Conservation (phyloP, 2,888 invertebrate species). For the Eumerus sabulonum region DNA sequence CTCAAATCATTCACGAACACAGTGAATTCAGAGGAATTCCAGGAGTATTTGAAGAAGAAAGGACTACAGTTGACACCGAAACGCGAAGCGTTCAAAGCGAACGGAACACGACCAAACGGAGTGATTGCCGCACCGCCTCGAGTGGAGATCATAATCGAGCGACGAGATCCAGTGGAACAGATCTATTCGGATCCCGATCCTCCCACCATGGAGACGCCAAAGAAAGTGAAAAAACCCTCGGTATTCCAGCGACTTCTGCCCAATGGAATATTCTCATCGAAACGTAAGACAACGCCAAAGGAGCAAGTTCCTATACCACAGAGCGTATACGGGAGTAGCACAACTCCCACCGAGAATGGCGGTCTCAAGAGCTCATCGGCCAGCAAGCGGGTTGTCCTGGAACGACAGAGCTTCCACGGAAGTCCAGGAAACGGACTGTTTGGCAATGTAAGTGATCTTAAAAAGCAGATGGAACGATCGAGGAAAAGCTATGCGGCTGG, state of each 20-base stretch:
- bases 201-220: slow-evolving; percentile 69
- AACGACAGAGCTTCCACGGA: slow-evolving; percentile 74
- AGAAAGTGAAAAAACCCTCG: slow-evolving; percentile 75
- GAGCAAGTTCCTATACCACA: slow-evolving; percentile 72
- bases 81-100: slow-evolving; percentile 68
- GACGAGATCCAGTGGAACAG: slow-evolving; percentile 35
- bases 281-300: slow-evolving; percentile 77
- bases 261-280: slow-evolving; percentile 76
- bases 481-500: slow-evolving; percentile 72
- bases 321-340: slow-evolving; percentile 69
- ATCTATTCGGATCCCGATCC: slow-evolving; percentile 48
- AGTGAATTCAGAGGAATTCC: slow-evolving; percentile 78
- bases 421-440: slow-evolving; percentile 69
- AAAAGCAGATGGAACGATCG: slow-evolving; percentile 71
- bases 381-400: slow-evolving; percentile 75
- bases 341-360: slow-evolving; percentile 69
- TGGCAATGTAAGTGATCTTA: slow-evolving; percentile 69
- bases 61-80: slow-evolving; percentile 76
- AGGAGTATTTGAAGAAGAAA: slow-evolving; percentile 77
- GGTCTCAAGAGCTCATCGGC: slow-evolving; percentile 66
- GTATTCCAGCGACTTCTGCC: slow-evolving; percentile 76
- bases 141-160: slow-evolving; percentile 68
- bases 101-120: slow-evolving; percentile 61
- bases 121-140: slow-evolving; percentile 60
- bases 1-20: slow-evolving; percentile 76